Base-by-base conservation (phyloP, 2,113 vertebrate genomes). In the Catagonus wagneri region DNA sequence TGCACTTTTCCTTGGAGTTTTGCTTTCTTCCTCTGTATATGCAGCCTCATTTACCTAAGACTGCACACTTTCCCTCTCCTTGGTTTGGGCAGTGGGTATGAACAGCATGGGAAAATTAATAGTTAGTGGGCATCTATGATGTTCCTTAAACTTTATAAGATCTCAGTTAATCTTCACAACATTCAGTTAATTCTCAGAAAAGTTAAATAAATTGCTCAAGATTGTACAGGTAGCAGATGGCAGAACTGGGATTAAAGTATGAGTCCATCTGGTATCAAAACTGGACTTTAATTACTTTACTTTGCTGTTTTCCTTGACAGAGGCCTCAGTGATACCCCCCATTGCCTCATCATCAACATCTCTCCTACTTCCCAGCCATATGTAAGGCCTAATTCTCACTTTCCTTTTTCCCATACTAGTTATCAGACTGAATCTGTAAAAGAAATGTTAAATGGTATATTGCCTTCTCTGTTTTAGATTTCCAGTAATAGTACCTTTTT, bases 131-230 rank as follows among this genome's bases (percentile, higher is more conserved):
- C 20, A 68, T 50, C 29, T 71, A 58, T 78, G 75, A 50, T 76
- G 7, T 63, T 78, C 29, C 72, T 44, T 22, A 94, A 92, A 94
- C 20, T 61, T 95, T 86, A 8, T 91, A 85, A 76, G 81, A 92
- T 94, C 85, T 95, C 76, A 44, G 66, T 76, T 89, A 84, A 85
- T 78, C 83, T 68, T 3, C 6, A 74, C 50, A 84, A 90, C 84
- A 93, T 89, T 90, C 76, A 78, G 78, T 66, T 94, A 74, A 89
- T 94, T 90, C 89, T 90, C 68, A 95, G 72, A 91, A 91, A 90
- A 56, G 85, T 88, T 95, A 90, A 94, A 76, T 88, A 93, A 92
- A 56, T 93, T 96, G 65, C n/a, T 96, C 65, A 81, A 71, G 65
- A 94, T 80, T 27, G 9, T 60, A 92, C 65, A 90, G 85, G 84